These are phyloP conservation scores for Cranoglanis bouderius DNA, from an alignment of 2,113 vertebrate species.

Conservation along the genomic window DNA sequence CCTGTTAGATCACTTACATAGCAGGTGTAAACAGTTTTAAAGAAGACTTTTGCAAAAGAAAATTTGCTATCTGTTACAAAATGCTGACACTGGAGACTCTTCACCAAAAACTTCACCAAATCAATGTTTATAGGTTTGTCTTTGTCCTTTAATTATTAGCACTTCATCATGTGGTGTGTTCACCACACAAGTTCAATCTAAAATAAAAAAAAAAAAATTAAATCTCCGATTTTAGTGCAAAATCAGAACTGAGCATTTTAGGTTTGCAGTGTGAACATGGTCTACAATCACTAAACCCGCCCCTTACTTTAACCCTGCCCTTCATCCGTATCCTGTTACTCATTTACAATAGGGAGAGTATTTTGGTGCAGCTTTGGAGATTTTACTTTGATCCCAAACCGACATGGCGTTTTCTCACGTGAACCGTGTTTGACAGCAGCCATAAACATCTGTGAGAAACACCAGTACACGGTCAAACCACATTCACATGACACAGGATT, in stretches of 20 bases:
- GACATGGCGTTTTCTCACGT: conserved; percentile 37
- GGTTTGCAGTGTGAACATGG: not conserved
- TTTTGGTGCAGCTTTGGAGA: not conserved
- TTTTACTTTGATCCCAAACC: not conserved
- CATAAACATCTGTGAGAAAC: conserved; percentile 50
- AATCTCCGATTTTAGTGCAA: not conserved
- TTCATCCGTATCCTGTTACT: not conserved
- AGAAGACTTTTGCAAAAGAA: not conserved
- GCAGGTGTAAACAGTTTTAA: not conserved
- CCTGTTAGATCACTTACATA: not conserved
- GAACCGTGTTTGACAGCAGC: conserved; percentile 43
- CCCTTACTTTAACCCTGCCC: not conserved
- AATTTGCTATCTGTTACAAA: not conserved
- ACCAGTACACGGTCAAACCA: conserved; percentile 19
- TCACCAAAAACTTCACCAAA: not conserved
- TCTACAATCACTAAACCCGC: not conserved
- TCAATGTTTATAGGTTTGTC: not conserved
- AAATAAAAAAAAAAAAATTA: too few relatives aligned
- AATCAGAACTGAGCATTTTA: not conserved
- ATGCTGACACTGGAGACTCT: not conserved
- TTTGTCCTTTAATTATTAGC: not conserved
- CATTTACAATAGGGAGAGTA: not conserved
- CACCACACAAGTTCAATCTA: not conserved
- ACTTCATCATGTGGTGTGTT: not conserved
- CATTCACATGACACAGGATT: conserved; percentile 38